These are phyloP conservation scores for Hydrolagus colliei DNA, from an alignment of 2,797 vertebrate genomes.

Conservation along the genomic window DNA sequence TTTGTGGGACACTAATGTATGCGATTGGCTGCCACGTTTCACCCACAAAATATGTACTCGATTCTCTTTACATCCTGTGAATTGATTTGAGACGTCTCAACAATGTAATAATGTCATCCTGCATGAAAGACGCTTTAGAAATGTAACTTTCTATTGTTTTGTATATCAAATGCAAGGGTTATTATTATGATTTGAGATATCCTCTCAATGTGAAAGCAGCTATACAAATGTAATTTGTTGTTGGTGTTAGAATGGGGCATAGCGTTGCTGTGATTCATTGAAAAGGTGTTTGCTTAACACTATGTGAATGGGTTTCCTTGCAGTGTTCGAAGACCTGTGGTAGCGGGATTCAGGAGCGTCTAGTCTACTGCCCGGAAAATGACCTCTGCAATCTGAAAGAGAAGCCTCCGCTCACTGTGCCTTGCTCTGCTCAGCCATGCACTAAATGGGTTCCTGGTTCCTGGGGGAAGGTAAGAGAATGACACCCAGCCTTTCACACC, in stretches of 20 bases:
- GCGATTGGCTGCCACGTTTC: too few species aligned
- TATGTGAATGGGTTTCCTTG: neutral
- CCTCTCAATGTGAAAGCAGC: neutral
- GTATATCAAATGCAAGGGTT: too few species aligned
- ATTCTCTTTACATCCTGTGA: too few species aligned
- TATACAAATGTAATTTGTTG: neutral
- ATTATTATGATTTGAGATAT: neutral
- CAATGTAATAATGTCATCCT: too few species aligned
- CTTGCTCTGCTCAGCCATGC: slow-evolving; percentile 62
- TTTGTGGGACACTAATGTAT: too few species aligned
- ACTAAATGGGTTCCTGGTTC: slow-evolving; percentile 56
- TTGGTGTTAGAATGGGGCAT: neutral
- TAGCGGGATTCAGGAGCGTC: slow-evolving; percentile 58
- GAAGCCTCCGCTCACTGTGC: slow-evolving; percentile 54
- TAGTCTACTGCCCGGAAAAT: slow-evolving; percentile 59
- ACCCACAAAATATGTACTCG: too few species aligned
- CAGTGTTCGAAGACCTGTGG: slow-evolving; percentile 80
- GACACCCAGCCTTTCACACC: neutral
- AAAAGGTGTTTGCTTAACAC: neutral
- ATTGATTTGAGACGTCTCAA: too few species aligned
- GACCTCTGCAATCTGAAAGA: slow-evolving; percentile 57
- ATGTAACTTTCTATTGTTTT: too few species aligned
- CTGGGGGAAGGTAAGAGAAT: slow-evolving; percentile 60
- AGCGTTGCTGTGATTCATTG: too few species aligned
- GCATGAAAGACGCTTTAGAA: too few species aligned